Percentiles rank a stretch among this genome's conserved stretches.
Conservation (phyloP, 1,140 invertebrate genomes). For the Ctenoplectra terminalis region DNA sequence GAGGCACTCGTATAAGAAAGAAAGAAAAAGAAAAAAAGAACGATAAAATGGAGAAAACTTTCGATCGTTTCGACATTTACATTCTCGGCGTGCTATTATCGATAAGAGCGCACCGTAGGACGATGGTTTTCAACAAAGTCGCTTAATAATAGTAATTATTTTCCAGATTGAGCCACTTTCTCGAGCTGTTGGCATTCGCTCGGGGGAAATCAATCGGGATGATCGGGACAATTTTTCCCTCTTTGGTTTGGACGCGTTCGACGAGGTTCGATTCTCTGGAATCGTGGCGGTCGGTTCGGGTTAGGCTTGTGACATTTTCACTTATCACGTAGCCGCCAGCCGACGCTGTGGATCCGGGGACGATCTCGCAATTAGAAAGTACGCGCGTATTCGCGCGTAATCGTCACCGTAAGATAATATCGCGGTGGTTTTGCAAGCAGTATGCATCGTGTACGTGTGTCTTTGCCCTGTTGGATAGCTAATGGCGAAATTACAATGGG, state of each 20-base stretch:
- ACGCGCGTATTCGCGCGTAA: slow-evolving; percentile 21
- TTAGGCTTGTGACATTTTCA: background rate
- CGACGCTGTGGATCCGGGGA: background rate
- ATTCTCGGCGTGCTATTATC: slow-evolving; percentile 13
- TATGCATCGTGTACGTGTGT: too few relatives aligned
- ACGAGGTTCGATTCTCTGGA: too few relatives aligned
- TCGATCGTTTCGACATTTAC: slow-evolving; percentile 7
- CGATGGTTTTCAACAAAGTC: slow-evolving; percentile 30
- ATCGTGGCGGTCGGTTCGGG: too few relatives aligned
- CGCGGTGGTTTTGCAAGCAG: background rate
- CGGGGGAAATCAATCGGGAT: slow-evolving; percentile 14
- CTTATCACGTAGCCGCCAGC: slow-evolving; percentile 7
- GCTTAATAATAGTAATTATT: slow-evolving; percentile 39
- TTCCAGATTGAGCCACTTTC: slow-evolving; percentile 10
- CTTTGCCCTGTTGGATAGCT: too few relatives aligned
- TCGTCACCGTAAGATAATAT: slow-evolving; percentile 14
- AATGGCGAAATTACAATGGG: background rate
- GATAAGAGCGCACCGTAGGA: background rate
- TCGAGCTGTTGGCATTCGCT: background rate
- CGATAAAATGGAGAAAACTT: background rate
- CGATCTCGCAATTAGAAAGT: slow-evolving; percentile 18
- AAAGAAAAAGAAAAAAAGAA: too few relatives aligned
- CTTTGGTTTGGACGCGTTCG: too few relatives aligned
- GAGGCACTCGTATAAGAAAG: background rate
- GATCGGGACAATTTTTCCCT: background rate